A percentile compares a stretch with the other conserved stretches of the same genome.
These are phyloP conservation scores for Cromileptes altivelis DNA, from an alignment of 2,113 vertebrate species.

Conservation along the genomic window DNA sequence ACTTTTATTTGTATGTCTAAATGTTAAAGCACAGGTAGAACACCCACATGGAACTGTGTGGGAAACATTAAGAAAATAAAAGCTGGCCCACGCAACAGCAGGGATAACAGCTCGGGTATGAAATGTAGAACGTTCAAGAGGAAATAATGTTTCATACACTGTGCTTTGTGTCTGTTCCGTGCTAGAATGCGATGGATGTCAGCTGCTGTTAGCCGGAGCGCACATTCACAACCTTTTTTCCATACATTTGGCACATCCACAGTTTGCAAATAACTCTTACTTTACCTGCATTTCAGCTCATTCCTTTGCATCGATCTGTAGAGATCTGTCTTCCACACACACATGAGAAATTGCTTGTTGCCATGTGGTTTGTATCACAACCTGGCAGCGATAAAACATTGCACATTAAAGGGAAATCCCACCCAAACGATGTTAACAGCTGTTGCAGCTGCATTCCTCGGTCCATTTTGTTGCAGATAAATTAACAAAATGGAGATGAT, in stretches of 20 bases:
- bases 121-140: slow-evolving; percentile 27
- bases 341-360: not conserved
- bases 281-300: not conserved
- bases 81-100: slow-evolving; percentile 1
- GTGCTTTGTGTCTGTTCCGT: not conserved
- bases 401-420: slow-evolving; percentile 1
- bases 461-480: not conserved
- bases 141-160: slow-evolving; percentile 4
- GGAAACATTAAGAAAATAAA: not conserved
- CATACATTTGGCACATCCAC: slow-evolving; percentile 11
- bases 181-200: slow-evolving; percentile 9
- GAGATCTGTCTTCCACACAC: not conserved
- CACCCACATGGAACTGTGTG: not conserved
- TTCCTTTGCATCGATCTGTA: slow-evolving; percentile 19
- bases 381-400: slow-evolving; percentile 6
- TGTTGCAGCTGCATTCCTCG: not conserved
- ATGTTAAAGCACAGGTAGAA: slow-evolving; percentile 12
- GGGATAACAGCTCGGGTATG: not conserved
- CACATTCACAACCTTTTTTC: not conserved
- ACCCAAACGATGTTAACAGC: slow-evolving; percentile 4
- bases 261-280: not conserved
- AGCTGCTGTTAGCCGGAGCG: not conserved
- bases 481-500: not conserved
- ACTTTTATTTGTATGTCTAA: not conserved
- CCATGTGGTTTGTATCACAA: slow-evolving; percentile 46